phyloP scores from a whole-genome alignment of 2,888 invertebrate species.

The Temnothorax unifasciatus region DNA sequence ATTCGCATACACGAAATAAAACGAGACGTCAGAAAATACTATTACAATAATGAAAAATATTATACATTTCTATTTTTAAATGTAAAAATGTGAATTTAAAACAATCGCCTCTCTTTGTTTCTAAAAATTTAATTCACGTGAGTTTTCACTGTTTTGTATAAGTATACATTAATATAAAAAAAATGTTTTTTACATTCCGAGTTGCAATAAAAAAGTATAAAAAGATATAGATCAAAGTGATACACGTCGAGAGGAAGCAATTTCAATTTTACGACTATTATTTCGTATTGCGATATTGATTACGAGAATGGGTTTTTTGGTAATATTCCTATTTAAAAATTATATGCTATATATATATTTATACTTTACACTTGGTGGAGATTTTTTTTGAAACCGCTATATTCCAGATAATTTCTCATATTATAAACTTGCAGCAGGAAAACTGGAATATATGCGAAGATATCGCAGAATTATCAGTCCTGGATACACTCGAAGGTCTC shows the following conservation, averaged over 20 bases:
- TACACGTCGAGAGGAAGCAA: not conserved
- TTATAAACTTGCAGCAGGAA: not conserved
- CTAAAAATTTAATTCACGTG: not conserved
- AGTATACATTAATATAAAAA: not conserved
- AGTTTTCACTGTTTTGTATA: not conserved
- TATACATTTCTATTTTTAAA: not conserved
- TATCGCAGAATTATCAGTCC: conserved; percentile 1
- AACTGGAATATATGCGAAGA: not conserved
- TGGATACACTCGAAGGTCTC: not conserved
- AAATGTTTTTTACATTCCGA: not conserved
- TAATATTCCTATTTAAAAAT: not conserved
- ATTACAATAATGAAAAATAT: not conserved
- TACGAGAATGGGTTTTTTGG: too few species aligned
- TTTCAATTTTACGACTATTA: not conserved
- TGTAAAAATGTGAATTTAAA: not conserved
- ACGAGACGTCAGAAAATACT: not conserved
- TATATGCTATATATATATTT: not conserved
- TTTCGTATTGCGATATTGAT: conserved; percentile 1
- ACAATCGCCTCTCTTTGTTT: not conserved
- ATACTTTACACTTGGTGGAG: not conserved
- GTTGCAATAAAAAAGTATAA: not conserved
- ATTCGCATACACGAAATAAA: not conserved
- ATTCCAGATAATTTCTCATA: not conserved
- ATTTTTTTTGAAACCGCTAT: not conserved
- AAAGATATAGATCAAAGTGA: not conserved